Base-by-base conservation (phyloP, 2,888 invertebrate genomes). In the Conistra vaccinii region DNA sequence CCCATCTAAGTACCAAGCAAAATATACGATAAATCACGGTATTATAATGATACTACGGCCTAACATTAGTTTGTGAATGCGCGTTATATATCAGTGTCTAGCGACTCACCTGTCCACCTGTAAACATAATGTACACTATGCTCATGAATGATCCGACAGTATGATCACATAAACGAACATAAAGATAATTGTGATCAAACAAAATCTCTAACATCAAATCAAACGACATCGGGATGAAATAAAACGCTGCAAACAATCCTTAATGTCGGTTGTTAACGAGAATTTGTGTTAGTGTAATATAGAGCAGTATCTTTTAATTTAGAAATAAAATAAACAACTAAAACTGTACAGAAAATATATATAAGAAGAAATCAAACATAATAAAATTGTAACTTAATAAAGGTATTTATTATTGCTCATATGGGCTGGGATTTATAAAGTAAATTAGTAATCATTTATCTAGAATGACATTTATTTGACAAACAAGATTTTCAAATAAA, bases 1-100 rank as follows among this genome's bases (percentile, higher is more conserved):
- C 96, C 99, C 99, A 98, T 98, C 98, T 96, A 95, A 95, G 95
- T 96, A 95, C 95, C 95, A 96, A 96, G 96, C 95, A 96, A 95
- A 96, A 96, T 95, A 94, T 93, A 91, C 90, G 91, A 92, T 94
- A 89, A 90, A 92, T 92, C 89, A 92, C 89, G 90, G 91, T 88
- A 91, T 73, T 89, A 89, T 85, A 87, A 90, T 88, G 88, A 90
- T 80, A 90, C 93, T 93, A 94, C 90, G 82, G 90, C 94, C 94
- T 95, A 95, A 85, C 85, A 86, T 90, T 88, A 89, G 85, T 85
- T 87, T 88, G 79, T 87, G 85, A 76, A 77, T 83, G 75, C 84
- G 84, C 84, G 72, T 76, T 73, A 81, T 85, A 79, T 80, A 83
- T 79, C 79, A 82, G 81, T 70, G 61, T 63, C 81, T 85, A 83